Evolutionary conservation across 2,888 invertebrate genomes (phyloP), one percentile per base, ranked within the genome.

Genomic region (Pachliopta kotzebuea): DNA sequence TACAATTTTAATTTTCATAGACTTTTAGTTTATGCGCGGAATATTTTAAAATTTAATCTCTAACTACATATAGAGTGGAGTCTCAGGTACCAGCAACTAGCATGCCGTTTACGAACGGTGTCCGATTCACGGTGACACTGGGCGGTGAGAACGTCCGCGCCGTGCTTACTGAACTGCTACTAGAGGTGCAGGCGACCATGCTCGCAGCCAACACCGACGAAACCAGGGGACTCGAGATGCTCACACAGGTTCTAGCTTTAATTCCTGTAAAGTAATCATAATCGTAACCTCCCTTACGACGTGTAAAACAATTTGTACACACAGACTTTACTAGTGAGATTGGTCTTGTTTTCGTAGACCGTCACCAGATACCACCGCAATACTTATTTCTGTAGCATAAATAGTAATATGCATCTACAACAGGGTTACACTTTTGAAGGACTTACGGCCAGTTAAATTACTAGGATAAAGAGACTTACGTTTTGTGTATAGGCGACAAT

Each of bases 161-260:
- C 68, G 89, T 88, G 2, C 81, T 97, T 1, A 93, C 93, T 0
- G 85, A 93, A 26, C 83, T 94, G 1, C 86, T 96, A 76, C 88
- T 93, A 56, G 86, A 90, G 3, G 88, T 96, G 14, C 95, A 95
- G 81, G 92, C 88, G 60, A 93, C 93, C 73, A 90, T 97, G 83
- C 83, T 96, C 62, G 78, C 74, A 9, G 92, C 93, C 61, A 93
- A 94, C 68, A 95, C 96, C 70, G 97, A 97, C 74, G 96, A 98
- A 76, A 97, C 96, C 0, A 95, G 95, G 73, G 95, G 96, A 68
- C 92, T 97, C 54, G 93, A 93, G 76, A 74, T 84, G 91, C 83
- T 88, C 68, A 84, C 89, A 83, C 88, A 92, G 90, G 87, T 90
- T 52, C 45, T 45, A 7, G n/a, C n/a, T 45, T 45, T 1, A 18